Conservation (phyloP, 2,888 invertebrate species). For the Ryuthela nishihirai region DNA sequence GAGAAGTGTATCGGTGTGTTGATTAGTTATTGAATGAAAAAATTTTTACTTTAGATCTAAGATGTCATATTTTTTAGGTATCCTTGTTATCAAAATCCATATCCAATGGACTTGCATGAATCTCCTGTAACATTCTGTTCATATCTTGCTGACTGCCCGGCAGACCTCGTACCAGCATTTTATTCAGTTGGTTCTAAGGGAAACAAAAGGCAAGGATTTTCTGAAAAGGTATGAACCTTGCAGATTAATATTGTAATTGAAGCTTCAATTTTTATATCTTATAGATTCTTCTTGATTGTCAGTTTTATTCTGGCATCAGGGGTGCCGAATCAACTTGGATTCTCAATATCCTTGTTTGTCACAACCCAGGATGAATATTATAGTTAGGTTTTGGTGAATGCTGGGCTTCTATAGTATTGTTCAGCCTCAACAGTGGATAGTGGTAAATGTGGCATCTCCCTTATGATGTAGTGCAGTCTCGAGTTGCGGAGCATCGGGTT, state of each 20-base stretch:
- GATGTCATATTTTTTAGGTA: constrained; percentile 60
- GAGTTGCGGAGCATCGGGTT: too few species aligned
- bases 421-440: too few species aligned
- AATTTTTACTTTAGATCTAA: too few species aligned
- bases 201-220: constrained; percentile 65
- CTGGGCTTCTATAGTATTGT: too few species aligned
- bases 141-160: constrained; percentile 96
- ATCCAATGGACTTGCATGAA: constrained; percentile 99
- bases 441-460: too few species aligned
- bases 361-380: too few species aligned
- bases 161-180: constrained; percentile 95
- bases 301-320: background rate
- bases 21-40: too few species aligned
- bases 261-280: background rate
- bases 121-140: constrained; percentile 95
- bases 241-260: background rate
- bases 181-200: constrained; percentile 82
- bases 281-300: background rate
- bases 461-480: too few species aligned
- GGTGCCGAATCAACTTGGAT: too few species aligned
- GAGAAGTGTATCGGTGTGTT: too few species aligned
- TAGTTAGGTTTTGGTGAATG: too few species aligned
- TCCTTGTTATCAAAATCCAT: constrained; percentile 98
- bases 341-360: too few species aligned
- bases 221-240: constrained; percentile 59